These are phyloP conservation scores for Ophraella communa DNA, from an alignment of 2,888 invertebrate species.

Conservation along the genomic window DNA sequence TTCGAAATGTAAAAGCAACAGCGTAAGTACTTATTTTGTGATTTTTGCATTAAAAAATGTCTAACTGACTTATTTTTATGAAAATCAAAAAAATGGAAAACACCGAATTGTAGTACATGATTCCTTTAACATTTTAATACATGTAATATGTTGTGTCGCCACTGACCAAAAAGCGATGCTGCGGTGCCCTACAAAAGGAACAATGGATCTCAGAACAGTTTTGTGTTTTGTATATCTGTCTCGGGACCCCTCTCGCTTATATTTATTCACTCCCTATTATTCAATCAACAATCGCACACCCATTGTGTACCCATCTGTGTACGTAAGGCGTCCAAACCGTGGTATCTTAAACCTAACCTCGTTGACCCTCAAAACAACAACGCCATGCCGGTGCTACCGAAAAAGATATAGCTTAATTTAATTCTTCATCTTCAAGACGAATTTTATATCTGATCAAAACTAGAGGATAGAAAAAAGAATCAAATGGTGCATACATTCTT, in stretches of 20 bases:
- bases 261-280: conserved; percentile 58
- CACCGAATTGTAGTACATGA: too few relatives aligned
- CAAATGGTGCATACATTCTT: too few relatives aligned
- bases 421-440: neutral
- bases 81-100: too few relatives aligned
- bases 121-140: neutral
- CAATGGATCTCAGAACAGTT: conserved; percentile 47
- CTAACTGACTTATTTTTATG: too few relatives aligned
- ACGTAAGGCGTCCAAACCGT: conserved; percentile 39
- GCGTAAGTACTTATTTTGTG: too few relatives aligned
- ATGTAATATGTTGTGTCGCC: neutral
- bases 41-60: too few relatives aligned
- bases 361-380: conserved; percentile 36
- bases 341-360: conserved; percentile 42
- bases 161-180: conserved; percentile 35
- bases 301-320: conserved; percentile 59
- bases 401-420: conserved; percentile 20
- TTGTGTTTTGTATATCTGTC: conserved; percentile 39
- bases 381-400: conserved; percentile 5
- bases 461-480: too few relatives aligned
- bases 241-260: conserved; percentile 47
- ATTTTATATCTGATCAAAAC: too few relatives aligned
- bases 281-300: conserved; percentile 56
- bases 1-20: too few relatives aligned
- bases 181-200: conserved; percentile 43